These are phyloP conservation scores for Chionis minor DNA, from an alignment of 2,113 vertebrate species.

Conservation along the genomic window DNA sequence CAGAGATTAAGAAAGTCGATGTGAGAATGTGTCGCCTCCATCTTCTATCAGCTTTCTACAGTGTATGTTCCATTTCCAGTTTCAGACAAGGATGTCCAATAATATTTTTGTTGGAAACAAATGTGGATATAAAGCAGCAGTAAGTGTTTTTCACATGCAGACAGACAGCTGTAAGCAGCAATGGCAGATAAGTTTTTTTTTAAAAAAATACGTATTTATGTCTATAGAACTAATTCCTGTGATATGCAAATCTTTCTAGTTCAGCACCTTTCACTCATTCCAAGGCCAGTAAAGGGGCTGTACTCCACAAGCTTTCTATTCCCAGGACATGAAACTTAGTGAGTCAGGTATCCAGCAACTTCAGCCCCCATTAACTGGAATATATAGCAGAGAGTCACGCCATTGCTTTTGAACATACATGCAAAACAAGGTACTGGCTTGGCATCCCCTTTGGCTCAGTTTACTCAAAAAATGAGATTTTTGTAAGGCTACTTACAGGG, in stretches of 20 bases:
- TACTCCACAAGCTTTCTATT: not conserved
- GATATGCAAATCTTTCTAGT: not conserved
- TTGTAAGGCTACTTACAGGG: not conserved
- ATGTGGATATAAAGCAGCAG: rapidly evolving
- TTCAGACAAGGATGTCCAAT: not conserved
- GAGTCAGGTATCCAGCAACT: not conserved
- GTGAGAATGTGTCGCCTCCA: not conserved
- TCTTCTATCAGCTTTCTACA: rapidly evolving
- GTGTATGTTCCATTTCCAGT: rapidly evolving
- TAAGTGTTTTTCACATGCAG: not conserved
- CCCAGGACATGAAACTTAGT: not conserved
- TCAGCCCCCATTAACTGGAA: not conserved
- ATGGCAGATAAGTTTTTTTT: not conserved
- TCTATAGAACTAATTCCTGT: not conserved
- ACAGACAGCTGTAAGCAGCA: not conserved
- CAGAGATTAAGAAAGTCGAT: rapidly evolving
- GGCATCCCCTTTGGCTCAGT: not conserved
- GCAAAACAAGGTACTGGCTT: not conserved
- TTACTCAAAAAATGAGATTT: not conserved
- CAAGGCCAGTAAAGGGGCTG: not conserved
- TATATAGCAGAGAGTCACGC: not conserved
- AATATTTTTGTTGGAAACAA: not conserved
- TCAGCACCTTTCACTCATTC: not conserved
- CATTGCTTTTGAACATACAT: not conserved
- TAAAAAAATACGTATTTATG: not conserved